These are phyloP conservation scores for Cossypha dichroa DNA, from an alignment of 2,797 vertebrate species.

Conservation along the genomic window DNA sequence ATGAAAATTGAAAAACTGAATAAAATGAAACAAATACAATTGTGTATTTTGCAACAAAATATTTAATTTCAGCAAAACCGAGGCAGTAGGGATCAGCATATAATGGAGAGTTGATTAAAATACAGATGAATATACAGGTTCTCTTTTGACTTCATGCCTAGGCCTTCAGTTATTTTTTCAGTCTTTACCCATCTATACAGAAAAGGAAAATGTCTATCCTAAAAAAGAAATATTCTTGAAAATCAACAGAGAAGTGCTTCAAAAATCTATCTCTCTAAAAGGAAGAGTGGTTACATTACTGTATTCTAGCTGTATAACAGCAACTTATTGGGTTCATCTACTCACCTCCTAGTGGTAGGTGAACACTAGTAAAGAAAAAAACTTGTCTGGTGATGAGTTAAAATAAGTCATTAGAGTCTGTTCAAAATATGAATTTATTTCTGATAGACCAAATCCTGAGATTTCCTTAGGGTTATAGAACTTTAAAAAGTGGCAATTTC, in stretches of 20 bases:
- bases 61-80: neutral
- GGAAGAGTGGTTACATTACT: neutral
- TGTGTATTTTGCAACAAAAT: neutral
- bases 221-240: neutral
- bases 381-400: neutral
- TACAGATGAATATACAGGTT: neutral
- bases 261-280: neutral
- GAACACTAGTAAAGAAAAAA: neutral
- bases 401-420: neutral
- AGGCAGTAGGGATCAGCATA: fast-evolving
- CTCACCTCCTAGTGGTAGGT: neutral
- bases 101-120: neutral
- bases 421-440: neutral
- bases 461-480: neutral
- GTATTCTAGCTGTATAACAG: neutral
- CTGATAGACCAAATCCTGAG: neutral
- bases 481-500: neutral
- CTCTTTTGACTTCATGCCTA: neutral
- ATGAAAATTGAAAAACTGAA: neutral
- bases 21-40: neutral
- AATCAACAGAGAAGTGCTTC: neutral
- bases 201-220: neutral
- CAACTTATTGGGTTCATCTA: neutral
- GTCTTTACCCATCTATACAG: neutral
- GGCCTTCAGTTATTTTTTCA: neutral